Conservation (phyloP, 2,113 vertebrate species). For the Hippoglossus stenolepis region DNA sequence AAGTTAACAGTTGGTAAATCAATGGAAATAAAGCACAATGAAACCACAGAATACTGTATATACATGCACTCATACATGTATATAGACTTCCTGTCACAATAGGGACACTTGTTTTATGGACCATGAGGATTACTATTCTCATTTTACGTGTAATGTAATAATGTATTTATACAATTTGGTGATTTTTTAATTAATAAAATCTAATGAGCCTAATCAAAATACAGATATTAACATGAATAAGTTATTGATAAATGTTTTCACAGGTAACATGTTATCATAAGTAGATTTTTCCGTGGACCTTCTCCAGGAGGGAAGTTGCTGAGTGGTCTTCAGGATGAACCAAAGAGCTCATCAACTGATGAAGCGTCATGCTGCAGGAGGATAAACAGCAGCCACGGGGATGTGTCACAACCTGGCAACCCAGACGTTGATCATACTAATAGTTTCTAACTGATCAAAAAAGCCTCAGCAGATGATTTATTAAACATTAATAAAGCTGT, state of each 20-base stretch:
- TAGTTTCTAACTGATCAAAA: too few species aligned
- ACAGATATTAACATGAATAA: neutral
- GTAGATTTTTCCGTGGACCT: too few species aligned
- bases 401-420: slow-evolving; percentile 29
- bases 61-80: too few species aligned
- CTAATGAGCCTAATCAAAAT: neutral
- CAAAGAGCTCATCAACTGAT: neutral
- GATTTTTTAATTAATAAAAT: too few species aligned
- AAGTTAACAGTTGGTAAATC: too few species aligned
- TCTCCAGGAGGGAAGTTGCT: neutral
- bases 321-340: neutral
- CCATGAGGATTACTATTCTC: too few species aligned
- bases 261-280: too few species aligned
- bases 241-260: neutral
- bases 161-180: too few species aligned
- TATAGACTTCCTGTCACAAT: neutral
- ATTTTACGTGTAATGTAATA: too few species aligned
- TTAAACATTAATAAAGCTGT: neutral
- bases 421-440: neutral
- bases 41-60: neutral
- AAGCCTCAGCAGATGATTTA: neutral
- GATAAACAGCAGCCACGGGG: neutral
- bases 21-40: neutral
- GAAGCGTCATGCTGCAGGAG: neutral
- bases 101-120: neutral